Evolutionary conservation across 2,113 vertebrate genomes (phyloP).

Genomic region (Percopsis transmontana): DNA sequence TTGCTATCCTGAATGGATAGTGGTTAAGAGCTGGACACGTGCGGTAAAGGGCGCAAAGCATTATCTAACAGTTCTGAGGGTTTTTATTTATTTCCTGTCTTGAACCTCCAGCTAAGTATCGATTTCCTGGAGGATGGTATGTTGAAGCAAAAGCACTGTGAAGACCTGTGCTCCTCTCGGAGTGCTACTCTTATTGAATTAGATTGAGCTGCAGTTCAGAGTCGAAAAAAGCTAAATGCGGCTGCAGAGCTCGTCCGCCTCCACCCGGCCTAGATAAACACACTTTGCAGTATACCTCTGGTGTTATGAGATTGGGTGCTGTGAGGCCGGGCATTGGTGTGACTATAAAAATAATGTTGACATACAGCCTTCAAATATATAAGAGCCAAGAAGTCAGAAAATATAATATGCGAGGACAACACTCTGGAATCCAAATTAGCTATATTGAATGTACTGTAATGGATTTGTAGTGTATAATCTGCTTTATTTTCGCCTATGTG

Average conservation of each 20-base stretch:
- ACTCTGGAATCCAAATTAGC: constrained; percentile 46
- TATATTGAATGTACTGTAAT: constrained; percentile 55
- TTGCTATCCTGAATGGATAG: constrained; percentile 45
- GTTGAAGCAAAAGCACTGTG: constrained; percentile 55
- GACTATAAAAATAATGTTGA: constrained; percentile 51
- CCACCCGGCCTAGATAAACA: constrained; percentile 54
- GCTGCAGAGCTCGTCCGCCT: constrained; percentile 52
- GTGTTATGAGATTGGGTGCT: constrained; percentile 36
- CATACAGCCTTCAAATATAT: constrained; percentile 45
- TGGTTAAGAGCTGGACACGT: constrained; percentile 58
- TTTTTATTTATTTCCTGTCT: constrained; percentile 69
- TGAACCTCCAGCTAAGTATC: constrained; percentile 69
- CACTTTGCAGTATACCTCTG: constrained; percentile 16
- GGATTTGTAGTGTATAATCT: background rate
- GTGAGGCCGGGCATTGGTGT: constrained; percentile 17
- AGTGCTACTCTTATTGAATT: constrained; percentile 54
- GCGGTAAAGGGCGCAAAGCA: constrained; percentile 53
- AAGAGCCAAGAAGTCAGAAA: constrained; percentile 17
- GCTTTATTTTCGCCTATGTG: background rate
- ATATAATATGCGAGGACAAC: constrained; percentile 52
- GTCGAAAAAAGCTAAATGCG: constrained; percentile 64
- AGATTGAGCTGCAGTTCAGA: constrained; percentile 43
- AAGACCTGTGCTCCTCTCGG: constrained; percentile 48
- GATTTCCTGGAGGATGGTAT: constrained; percentile 70
- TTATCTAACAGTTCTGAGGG: constrained; percentile 63